Evolutionary conservation across 2,113 vertebrate genomes (phyloP).

Genomic region (Xiphophorus hellerii): DNA sequence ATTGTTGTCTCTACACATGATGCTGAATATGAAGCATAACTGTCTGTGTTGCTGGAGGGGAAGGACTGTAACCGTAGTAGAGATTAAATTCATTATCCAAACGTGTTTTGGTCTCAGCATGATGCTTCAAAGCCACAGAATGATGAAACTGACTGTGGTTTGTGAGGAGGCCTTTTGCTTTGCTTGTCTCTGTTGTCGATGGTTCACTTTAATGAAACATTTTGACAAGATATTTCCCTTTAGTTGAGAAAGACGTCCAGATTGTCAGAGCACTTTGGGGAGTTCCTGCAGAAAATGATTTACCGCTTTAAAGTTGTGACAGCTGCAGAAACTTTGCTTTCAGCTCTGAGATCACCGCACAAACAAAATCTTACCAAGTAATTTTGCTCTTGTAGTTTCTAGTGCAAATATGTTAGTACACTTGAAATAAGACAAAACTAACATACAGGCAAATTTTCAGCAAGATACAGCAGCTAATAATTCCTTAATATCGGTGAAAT

Average conservation of each 20-base stretch:
- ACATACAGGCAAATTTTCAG: too few relatives aligned
- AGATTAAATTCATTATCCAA: slow-evolving; percentile 6
- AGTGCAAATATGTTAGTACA: too few relatives aligned
- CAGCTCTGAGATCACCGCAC: too few relatives aligned
- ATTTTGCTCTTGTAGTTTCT: too few relatives aligned
- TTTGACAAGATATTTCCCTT: not conserved
- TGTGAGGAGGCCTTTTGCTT: slow-evolving; percentile 11
- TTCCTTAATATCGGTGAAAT: too few relatives aligned
- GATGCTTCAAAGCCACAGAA: slow-evolving; percentile 5
- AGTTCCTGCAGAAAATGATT: not conserved
- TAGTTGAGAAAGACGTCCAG: not conserved
- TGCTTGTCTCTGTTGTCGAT: not conserved
- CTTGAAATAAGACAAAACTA: too few relatives aligned
- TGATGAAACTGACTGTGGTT: not conserved
- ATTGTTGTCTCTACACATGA: slow-evolving; percentile 7
- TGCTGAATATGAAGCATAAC: slow-evolving; percentile 1
- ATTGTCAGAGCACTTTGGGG: not conserved
- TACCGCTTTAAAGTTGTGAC: not conserved
- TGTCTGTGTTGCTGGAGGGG: slow-evolving; percentile 7
- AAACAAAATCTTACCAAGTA: too few relatives aligned
- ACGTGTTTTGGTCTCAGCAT: slow-evolving; percentile 17
- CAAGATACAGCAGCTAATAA: too few relatives aligned
- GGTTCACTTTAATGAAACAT: not conserved
- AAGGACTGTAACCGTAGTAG: slow-evolving; percentile 1
- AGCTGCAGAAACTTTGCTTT: not conserved